These are phyloP conservation scores for Triplophysa tibetana DNA, from an alignment of 2,113 vertebrate species.

Conservation along the genomic window DNA sequence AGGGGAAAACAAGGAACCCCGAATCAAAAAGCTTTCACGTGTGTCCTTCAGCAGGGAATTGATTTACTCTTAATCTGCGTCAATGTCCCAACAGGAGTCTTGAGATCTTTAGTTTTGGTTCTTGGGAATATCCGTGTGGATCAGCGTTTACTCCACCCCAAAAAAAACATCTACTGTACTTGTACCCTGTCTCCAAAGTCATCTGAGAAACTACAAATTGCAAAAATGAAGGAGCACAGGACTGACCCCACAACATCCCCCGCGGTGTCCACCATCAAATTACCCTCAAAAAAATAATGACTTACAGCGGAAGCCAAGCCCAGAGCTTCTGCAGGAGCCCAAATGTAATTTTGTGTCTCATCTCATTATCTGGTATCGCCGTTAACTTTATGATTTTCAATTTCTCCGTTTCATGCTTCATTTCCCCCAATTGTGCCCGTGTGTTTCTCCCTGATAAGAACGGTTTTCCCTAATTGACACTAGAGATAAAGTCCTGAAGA, in stretches of 20 bases:
- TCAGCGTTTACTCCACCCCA: neutral
- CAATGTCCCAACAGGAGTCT: neutral
- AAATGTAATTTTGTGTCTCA: constrained; percentile 37
- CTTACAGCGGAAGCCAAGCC: constrained; percentile 17
- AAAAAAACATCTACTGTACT: neutral
- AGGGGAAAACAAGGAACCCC: neutral
- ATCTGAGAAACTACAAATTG: neutral
- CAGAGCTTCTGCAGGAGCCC: constrained; percentile 18
- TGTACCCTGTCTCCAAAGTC: neutral
- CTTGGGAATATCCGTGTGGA: neutral
- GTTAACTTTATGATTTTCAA: constrained; percentile 45
- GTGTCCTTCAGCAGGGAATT: neutral
- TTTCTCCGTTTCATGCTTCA: constrained; percentile 41
- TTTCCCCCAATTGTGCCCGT: constrained; percentile 26
- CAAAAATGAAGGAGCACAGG: neutral
- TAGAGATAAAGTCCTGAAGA: constrained; percentile 40
- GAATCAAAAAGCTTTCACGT: neutral
- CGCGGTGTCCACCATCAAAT: constrained; percentile 5
- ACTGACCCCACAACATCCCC: neutral
- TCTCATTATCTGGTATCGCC: constrained; percentile 36
- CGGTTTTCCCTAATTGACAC: constrained; percentile 31
- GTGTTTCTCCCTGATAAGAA: constrained; percentile 42
- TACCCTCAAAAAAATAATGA: constrained; percentile 24
- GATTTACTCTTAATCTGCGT: neutral
- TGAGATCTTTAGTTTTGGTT: neutral